Evolutionary conservation across 1,140 invertebrate species (phyloP), one percentile per base, ranked within the genome.

Genomic region (Apolygus lucorum): DNA sequence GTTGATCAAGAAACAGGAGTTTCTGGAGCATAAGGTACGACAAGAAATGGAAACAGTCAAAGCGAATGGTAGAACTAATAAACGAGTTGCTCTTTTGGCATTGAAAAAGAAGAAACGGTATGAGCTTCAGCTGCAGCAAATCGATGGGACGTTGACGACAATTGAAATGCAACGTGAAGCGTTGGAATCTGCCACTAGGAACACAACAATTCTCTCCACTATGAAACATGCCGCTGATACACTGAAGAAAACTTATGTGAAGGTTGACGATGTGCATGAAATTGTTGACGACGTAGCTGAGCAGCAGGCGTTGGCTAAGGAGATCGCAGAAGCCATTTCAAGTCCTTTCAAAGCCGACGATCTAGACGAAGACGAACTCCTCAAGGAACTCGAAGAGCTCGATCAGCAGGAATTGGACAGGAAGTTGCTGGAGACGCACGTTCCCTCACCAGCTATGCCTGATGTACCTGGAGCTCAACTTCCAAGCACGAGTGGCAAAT

Each of bases 231-330:
- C 97, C 14, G 95, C 96, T 1, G 95, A 97, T 80, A 93, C 96
- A n/a, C 85, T 99, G 72, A 99, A 99, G 82, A 82, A 88, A 70
- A 95, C 95, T 65, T 96, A 99, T 82, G 93, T 99, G 54, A 93
- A 98, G 83, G 91, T 96, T 62, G 95, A 98, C 81, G 88, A 98
- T 83, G 95, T 99, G 8, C 95, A 99, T 77, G 94, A 98, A 78
- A 91, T 99, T 82, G 99, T 99, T 95, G 97, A 99, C 78, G 97
- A 99, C 76, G 96, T 99, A 75, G 94, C 95, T 28, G 97, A 99
- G 79, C 97, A 99, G 81, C 96, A 99, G 81, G 96, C 99, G 80
- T 90, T 99, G 49, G 95, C 96, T 0, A 90, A 89, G 75, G 97
- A 99, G 87, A 99, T 99, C 75, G 95, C 94, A 0, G 93, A 98